Percentiles rank a stretch among this genome's conserved stretches.
These are phyloP conservation scores for Procambarus clarkii DNA, from an alignment of 1,140 invertebrate genomes.

Conservation along the genomic window DNA sequence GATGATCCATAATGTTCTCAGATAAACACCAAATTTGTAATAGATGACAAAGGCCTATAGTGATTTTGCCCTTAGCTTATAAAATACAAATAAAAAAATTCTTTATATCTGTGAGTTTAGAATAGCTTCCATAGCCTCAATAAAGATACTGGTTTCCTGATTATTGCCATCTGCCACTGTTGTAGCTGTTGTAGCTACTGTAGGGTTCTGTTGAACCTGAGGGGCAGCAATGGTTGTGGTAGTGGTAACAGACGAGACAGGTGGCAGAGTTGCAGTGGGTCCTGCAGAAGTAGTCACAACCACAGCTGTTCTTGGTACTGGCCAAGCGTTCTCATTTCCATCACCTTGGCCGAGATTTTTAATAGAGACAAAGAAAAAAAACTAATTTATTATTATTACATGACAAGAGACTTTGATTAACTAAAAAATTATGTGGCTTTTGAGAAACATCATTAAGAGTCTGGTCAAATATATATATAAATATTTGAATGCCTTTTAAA, in stretches of 20 bases:
- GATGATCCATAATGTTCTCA: neutral
- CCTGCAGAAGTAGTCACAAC: conserved; percentile 13
- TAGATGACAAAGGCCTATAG: neutral
- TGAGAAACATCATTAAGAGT: too few relatives aligned
- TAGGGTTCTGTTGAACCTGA: conserved; percentile 37
- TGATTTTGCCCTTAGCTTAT: neutral
- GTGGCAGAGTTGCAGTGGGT: conserved; percentile 1
- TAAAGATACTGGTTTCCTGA: conserved; percentile 72
- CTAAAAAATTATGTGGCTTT: too few relatives aligned
- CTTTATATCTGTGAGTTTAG: conserved; percentile 71
- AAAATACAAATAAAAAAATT: neutral
- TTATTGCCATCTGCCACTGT: conserved; percentile 60
- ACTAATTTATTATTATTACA: too few relatives aligned
- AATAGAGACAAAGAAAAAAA: neutral
- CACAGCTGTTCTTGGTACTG: conserved; percentile 20
- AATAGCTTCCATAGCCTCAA: conserved; percentile 72
- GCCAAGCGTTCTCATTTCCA: conserved; percentile 21
- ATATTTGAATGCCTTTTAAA: too few relatives aligned
- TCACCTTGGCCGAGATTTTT: neutral
- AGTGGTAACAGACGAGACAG: conserved; percentile 17
- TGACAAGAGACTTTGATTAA: too few relatives aligned
- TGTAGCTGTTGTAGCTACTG: conserved; percentile 37
- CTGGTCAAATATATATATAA: too few relatives aligned
- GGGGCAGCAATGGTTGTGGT: conserved; percentile 33
- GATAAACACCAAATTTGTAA: neutral